These are phyloP conservation scores for Phymatocera aterrima DNA, from an alignment of 2,888 invertebrate species.

Conservation along the genomic window DNA sequence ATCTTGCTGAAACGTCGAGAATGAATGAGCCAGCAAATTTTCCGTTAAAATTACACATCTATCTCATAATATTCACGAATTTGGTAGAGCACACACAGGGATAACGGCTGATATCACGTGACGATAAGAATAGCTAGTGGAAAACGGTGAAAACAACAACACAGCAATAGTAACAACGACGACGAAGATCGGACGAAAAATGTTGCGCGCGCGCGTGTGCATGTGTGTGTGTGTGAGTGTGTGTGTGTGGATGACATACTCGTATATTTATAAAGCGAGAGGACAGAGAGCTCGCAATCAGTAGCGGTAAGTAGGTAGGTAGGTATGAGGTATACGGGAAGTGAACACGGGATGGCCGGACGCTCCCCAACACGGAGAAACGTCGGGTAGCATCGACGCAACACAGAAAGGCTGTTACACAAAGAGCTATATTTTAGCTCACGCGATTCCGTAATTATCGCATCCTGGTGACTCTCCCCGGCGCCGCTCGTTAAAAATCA, in stretches of 20 bases:
- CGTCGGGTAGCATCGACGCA: not conserved
- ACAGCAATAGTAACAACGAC: not conserved
- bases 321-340: constrained; percentile 4
- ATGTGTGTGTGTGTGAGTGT: not conserved
- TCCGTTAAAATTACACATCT: no score
- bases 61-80: no score
- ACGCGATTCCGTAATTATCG: constrained; percentile 34
- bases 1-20: no score
- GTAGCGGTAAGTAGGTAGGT: not conserved
- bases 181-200: not conserved
- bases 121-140: no score
- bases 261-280: not conserved
- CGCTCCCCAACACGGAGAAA: not conserved
- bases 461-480: constrained; percentile 29
- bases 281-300: constrained; percentile 10
- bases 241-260: not conserved
- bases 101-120: not conserved
- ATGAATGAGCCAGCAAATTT: no score
- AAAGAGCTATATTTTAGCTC: constrained; percentile 6
- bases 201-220: not conserved
- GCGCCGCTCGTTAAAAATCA: constrained; percentile 34
- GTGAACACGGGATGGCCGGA: constrained; percentile 21
- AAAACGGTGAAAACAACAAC: not conserved
- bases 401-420: not conserved
- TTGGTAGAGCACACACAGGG: no score